These are phyloP conservation scores for Ctenodactylus gundi DNA, from an alignment of 2,113 vertebrate genomes.

Conservation along the genomic window DNA sequence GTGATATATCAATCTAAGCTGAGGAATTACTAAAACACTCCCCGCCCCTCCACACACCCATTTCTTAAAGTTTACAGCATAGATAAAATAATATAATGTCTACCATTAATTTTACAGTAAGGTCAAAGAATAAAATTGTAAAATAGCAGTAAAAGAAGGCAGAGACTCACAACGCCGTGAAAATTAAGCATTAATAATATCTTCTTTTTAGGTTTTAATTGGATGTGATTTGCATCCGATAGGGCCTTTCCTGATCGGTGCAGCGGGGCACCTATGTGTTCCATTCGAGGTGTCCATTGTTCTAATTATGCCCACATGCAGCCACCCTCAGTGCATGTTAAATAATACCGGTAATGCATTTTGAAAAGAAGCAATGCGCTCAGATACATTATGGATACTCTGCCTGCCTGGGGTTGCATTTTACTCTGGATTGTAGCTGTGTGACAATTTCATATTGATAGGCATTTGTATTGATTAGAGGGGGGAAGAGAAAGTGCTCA, in stretches of 20 bases:
- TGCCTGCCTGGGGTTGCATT: constrained; percentile 38
- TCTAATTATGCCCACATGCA: constrained; percentile 62
- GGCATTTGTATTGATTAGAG: constrained; percentile 64
- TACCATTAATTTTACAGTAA: constrained; percentile 33
- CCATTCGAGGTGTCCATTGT: constrained; percentile 54
- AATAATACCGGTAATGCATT: constrained; percentile 46
- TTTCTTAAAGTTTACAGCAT: background rate
- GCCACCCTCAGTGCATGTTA: constrained; percentile 48
- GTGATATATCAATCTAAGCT: background rate
- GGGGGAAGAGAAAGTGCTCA: constrained; percentile 33
- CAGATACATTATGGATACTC: constrained; percentile 28
- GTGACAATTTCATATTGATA: constrained; percentile 53
- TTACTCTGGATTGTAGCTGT: constrained; percentile 11
- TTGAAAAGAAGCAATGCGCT: constrained; percentile 29
- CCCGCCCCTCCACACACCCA: background rate
- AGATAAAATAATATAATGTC: background rate
- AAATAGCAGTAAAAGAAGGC: constrained; percentile 45
- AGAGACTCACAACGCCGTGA: constrained; percentile 53
- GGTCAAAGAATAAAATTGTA: constrained; percentile 47
- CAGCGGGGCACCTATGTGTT: constrained; percentile 33
- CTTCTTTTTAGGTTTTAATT: constrained; percentile 69
- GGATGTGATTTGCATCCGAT: constrained; percentile 70
- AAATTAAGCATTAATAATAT: constrained; percentile 70
- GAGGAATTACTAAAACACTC: background rate
- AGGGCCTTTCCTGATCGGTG: constrained; percentile 63